Evolutionary conservation across 2,888 invertebrate genomes (phyloP), one percentile per base, ranked within the genome.

Genomic region (Spisula solida): DNA sequence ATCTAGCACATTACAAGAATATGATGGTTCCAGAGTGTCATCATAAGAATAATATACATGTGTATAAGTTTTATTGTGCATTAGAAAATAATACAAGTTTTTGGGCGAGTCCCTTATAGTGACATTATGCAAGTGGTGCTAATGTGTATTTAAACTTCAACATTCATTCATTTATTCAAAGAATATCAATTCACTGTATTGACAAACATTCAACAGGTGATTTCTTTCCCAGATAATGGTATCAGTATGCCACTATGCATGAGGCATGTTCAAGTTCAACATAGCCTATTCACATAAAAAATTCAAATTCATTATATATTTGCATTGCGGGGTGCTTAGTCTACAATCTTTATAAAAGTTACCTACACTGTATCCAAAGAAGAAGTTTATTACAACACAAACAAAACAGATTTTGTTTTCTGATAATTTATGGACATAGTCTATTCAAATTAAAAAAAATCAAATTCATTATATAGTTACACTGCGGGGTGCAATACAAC

Each of bases 161-260:
- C 5, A 16, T 34, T 31, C 31, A 25, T 75, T 25, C 31, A 75
- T 75, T 75, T 14, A 75, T 75, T 16, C 34, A 18, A 4, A 29
- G 75, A 60, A 12, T 75, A 75, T 75, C 75, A 34, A 34, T 75
- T 34, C 29, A 75, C 16, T 2, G 34, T 31, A 34, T 31, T 75
- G 29, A 34, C 29, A 75, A 18, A 34, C 25, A 75, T 18, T 31
- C 16, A 25, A 16, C 29, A 34, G 14, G 31, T 31, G 5, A 34
- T 34, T 75, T 75, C 16, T 18, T 8, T 75, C 5, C 31, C 25
- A 31, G 18, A 75, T 75, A 75, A 31, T 75, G 41, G 31, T 25
- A 75, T 75, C 75, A 75, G 75, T 18, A 34, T 75, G 75, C 75
- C 75, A 75, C 31, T 18, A 34, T 75, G 75, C 75, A 66, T 66